phyloP scores from a whole-genome alignment of 2,113 vertebrate species.

The Pseudorectes ferrugineus region DNA sequence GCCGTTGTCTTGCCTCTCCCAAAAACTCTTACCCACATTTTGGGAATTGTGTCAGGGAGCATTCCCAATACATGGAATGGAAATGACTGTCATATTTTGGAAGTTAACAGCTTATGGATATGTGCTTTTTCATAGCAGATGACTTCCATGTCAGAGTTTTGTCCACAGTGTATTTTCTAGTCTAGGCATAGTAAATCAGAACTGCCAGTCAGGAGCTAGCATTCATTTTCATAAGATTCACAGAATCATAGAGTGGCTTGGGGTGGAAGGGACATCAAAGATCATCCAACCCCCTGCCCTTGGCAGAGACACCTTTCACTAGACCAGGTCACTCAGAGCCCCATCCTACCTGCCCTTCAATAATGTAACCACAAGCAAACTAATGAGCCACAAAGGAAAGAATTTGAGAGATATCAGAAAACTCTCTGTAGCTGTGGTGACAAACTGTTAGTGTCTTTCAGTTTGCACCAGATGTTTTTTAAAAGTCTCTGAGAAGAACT shows the following conservation, averaged over 20 bases:
- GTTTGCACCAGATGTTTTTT: not conserved
- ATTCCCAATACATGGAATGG: not conserved
- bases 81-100: not conserved
- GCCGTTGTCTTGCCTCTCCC: not conserved
- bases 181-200: not conserved
- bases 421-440: not conserved
- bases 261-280: not conserved
- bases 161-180: not conserved
- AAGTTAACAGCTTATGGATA: not conserved
- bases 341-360: not conserved
- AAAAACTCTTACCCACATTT: not conserved
- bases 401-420: not conserved
- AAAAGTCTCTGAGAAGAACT: not conserved
- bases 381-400: not conserved
- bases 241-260: not conserved
- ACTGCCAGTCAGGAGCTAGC: not conserved
- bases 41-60: not conserved
- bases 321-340: not conserved
- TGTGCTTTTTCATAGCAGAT: not conserved
- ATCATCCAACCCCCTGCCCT: not conserved
- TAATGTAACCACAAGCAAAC: not conserved
- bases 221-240: not conserved
- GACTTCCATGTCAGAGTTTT: not conserved
- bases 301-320: not conserved
- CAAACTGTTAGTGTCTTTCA: not conserved